These are phyloP conservation scores for Enteromius paludinosus DNA, from an alignment of 2,797 vertebrate genomes.

Conservation along the genomic window DNA sequence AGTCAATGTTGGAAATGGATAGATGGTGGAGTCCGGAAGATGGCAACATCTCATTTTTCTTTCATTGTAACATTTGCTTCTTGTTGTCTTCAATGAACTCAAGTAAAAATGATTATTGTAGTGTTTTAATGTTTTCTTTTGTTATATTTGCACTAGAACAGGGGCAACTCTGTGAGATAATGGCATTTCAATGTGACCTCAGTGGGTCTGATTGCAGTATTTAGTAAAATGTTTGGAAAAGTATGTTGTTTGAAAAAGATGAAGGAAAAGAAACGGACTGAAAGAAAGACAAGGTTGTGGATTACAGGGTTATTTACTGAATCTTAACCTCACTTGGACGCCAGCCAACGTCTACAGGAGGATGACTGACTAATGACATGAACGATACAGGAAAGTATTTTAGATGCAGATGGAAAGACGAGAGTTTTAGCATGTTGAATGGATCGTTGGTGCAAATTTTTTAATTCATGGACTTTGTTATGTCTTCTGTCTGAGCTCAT, in stretches of 20 bases:
- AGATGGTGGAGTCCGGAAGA: neutral
- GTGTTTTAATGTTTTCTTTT: constrained; percentile 45
- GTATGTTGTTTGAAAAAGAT: constrained; percentile 33
- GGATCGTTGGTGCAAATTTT: constrained; percentile 39
- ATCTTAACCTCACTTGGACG: constrained; percentile 54
- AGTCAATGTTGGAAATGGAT: neutral
- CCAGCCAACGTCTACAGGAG: constrained; percentile 65
- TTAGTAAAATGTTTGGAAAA: constrained; percentile 54
- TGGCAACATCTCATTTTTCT: neutral
- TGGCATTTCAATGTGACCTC: constrained; percentile 46
- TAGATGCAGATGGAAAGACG: constrained; percentile 21
- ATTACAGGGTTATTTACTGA: constrained; percentile 29
- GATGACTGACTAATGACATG: constrained; percentile 18
- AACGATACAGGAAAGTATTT: constrained; percentile 29
- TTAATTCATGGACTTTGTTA: constrained; percentile 19
- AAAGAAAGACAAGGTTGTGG: constrained; percentile 35
- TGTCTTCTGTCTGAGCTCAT: constrained; percentile 53
- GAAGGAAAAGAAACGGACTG: constrained; percentile 23
- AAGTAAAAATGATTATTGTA: constrained; percentile 17
- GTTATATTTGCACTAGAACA: constrained; percentile 55
- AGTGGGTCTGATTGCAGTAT: constrained; percentile 51
- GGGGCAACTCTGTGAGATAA: constrained; percentile 48
- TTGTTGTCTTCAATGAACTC: constrained; percentile 3
- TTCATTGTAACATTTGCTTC: neutral
- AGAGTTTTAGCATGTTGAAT: constrained; percentile 31